These are phyloP conservation scores for Trichonephila clavata DNA, from an alignment of 1,140 invertebrate species.

Conservation along the genomic window DNA sequence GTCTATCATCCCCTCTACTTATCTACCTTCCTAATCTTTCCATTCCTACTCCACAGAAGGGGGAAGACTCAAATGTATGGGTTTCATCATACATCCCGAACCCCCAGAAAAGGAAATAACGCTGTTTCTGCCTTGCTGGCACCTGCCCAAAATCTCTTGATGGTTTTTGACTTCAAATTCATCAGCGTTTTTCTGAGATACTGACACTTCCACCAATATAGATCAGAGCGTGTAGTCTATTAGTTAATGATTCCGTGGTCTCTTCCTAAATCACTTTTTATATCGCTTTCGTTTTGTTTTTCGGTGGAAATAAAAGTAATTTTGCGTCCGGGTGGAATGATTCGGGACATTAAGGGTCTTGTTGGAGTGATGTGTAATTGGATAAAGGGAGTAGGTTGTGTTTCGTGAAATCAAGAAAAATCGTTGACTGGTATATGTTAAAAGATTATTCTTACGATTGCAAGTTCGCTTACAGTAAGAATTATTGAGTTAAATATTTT, in stretches of 20 bases:
- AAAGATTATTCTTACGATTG: too few species aligned
- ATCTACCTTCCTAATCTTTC: slow-evolving; percentile 14
- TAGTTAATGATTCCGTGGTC: background rate
- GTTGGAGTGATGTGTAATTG: background rate
- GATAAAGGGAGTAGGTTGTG: background rate
- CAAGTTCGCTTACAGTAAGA: too few species aligned
- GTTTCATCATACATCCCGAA: background rate
- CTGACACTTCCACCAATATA: slow-evolving; percentile 7
- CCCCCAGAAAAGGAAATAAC: background rate
- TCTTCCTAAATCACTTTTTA: slow-evolving; percentile 7
- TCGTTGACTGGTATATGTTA: too few species aligned
- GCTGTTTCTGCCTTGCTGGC: background rate
- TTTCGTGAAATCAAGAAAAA: too few species aligned
- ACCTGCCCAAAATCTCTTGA: slow-evolving; percentile 28
- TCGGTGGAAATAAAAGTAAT: background rate
- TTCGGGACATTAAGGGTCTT: slow-evolving; percentile 5
- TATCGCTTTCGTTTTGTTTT: slow-evolving; percentile 6
- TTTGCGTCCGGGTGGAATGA: background rate
- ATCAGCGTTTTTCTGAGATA: slow-evolving; percentile 1
- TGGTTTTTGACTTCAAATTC: slow-evolving; percentile 35
- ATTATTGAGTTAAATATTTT: too few species aligned
- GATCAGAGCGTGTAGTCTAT: background rate
- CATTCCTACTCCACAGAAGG: background rate
- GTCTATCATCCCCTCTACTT: background rate
- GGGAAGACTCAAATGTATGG: background rate